Percentiles rank a stretch among this genome's conserved stretches.
These are phyloP conservation scores for Papilio polyxenes DNA, from an alignment of 1,140 invertebrate genomes.

Conservation along the genomic window DNA sequence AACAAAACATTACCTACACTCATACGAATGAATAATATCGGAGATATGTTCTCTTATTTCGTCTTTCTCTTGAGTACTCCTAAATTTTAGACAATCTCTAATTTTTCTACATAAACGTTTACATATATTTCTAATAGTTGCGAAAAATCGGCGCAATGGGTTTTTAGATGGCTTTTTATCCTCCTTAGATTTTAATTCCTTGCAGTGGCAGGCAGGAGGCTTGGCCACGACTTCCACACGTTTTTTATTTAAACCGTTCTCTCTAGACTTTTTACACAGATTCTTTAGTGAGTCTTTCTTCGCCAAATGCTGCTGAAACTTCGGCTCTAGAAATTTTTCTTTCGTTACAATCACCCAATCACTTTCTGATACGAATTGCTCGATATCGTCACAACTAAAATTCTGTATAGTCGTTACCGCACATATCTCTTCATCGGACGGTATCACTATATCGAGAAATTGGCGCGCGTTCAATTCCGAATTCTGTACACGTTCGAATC, in stretches of 20 bases:
- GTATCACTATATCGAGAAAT: constrained; percentile 37
- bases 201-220: constrained; percentile 67
- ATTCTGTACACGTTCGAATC: not conserved
- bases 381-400: constrained; percentile 63
- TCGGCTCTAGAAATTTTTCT: constrained; percentile 63
- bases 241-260: constrained; percentile 50
- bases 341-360: constrained; percentile 70
- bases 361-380: constrained; percentile 66
- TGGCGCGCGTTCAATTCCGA: constrained; percentile 40
- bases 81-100: constrained; percentile 44
- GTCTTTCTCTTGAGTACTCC: constrained; percentile 39
- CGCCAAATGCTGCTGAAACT: constrained; percentile 61
- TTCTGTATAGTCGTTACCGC: constrained; percentile 71
- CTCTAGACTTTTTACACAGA: constrained; percentile 59
- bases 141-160: constrained; percentile 52
- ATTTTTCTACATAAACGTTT: constrained; percentile 53
- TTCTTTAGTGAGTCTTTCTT: constrained; percentile 56
- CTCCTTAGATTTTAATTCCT: constrained; percentile 50
- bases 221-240: constrained; percentile 53
- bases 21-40: constrained; percentile 57
- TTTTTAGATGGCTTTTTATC: constrained; percentile 44
- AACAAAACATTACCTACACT: constrained; percentile 70
- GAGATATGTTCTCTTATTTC: constrained; percentile 45
- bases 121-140: constrained; percentile 51
- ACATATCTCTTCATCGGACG: constrained; percentile 52